Evolutionary conservation across 2,113 vertebrate species (phyloP).

Genomic region (Eolophus roseicapilla): DNA sequence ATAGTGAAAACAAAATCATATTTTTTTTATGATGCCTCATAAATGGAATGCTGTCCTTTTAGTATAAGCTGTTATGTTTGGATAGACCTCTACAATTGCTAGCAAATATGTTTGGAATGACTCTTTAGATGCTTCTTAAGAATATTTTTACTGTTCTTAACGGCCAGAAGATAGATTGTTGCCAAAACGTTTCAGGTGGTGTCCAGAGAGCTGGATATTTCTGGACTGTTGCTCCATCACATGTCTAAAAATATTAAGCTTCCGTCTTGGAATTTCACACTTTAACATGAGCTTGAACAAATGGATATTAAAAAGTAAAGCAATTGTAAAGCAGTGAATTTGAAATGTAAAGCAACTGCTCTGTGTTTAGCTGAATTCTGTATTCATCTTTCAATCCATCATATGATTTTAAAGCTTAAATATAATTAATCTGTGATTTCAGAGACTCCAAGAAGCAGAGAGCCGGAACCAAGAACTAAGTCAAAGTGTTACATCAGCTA

Average conservation of each 20-base stretch:
- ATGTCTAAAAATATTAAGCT: neutral
- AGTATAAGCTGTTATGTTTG: neutral
- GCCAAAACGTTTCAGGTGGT: neutral
- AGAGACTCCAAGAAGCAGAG: conserved; percentile 96
- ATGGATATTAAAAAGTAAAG: neutral
- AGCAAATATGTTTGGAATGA: neutral
- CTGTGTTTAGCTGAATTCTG: neutral
- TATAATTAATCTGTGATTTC: conserved; percentile 7
- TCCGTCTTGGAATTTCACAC: neutral
- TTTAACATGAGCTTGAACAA: neutral
- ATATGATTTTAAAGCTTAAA: neutral
- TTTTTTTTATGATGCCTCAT: neutral
- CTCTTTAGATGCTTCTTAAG: neutral
- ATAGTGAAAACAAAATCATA: neutral
- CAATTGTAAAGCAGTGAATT: neutral
- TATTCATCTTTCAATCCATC: neutral
- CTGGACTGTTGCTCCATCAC: neutral
- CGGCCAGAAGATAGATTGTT: neutral
- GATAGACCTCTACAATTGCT: neutral
- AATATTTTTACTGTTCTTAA: neutral
- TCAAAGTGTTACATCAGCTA: conserved; percentile 92
- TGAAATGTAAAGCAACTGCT: neutral
- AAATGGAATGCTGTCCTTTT: neutral
- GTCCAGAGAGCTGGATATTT: neutral
- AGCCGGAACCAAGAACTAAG: conserved; percentile 94